Base-by-base conservation (phyloP, 1,140 invertebrate genomes). In the Lutraria rhynchaena region DNA sequence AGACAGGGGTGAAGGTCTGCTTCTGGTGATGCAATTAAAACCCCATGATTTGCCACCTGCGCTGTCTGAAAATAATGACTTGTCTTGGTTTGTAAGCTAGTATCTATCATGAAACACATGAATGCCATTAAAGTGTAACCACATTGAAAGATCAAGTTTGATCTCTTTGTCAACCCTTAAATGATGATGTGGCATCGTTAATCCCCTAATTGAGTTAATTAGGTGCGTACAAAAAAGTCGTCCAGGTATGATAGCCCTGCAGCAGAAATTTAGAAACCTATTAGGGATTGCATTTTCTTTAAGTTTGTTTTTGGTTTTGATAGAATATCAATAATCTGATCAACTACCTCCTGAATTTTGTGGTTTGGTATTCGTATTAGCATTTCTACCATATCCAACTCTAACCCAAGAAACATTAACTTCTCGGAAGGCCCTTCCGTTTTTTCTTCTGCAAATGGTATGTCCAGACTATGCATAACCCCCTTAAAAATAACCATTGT, bases 121-220 rank as follows among this genome's bases (percentile, higher is more conserved):
- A 27, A 71, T 53, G n/a, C 49, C 69, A 53, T 71, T 71, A 37
- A 65, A 65, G 11, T 33, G 27, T 37, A 65, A 65, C 44, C 4
- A 70, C 51, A 58, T 74, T 1, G 22, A 11, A 1, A 44, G 19
- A 41, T 75, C 71, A 19, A 27, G 5, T n/a, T 29, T 15, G 15
- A 71, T 55, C 17, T 4, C 17, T n/a, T 7, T 53, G 9, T 33
- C 29, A 19, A 71, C 27, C 9, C 69, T 15, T 3, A 75, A 27
- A 44, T 44, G 44, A 19, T 75, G 71, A 44, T 41, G 44, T 24
- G 71, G 37, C 27, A 51, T 49, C 13, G 69, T 51, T 22, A 71
- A 53, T 15, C 49, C 3, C 4, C 44, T 3, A 19, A 0, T 51
- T 15, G 49, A n/a, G 35, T 71, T 31, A 29, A 71, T 71, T 13